Evolutionary conservation across 64 coral and sea anemone species (phyloP), one percentile per base, ranked within the genome.

Genomic region (Astreopora myriophthalma): DNA sequence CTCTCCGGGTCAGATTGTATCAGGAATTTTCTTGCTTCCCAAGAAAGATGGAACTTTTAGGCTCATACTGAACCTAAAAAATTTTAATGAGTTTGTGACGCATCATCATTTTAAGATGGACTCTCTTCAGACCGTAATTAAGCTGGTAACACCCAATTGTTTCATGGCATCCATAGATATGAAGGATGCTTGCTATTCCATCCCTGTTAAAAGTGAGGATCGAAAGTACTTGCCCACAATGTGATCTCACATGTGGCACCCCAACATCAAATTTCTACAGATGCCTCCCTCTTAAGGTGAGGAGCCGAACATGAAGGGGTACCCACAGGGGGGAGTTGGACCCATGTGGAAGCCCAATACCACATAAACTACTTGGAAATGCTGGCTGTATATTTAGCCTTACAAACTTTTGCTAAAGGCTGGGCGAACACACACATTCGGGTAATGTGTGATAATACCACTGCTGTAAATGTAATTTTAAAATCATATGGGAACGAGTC

Each of bases 401-500:
- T 90, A 24, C 74, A 90, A 70, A 80, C 74, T 0, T 82, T 80
- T 81, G 88, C 34, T 25, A 78, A 90, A 81, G 26, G 11, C 30
- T 48, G 26, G 27, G 29, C 11, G 20, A 55, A 30, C 38, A 88
- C 42, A 75, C 86, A 88, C 40, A 90, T 90, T 46, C 32, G 88
- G 30, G 26, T 90, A 19, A 80, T 79, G 88, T 35, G 62, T 79
- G 30, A 90, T 52, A 69, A 90, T 29, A 79, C 88, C 1, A 80
- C 75, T 7, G 64, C 88, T 28, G 76, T 90, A 12, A 89, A 79
- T 64, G 37, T 89, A 25, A 36, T 89, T 27, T n/a, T n/a, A n/a
- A n/a, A 89, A 89, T 63, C 72, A 78, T 39, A 89, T 89, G 74
- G 87, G 87, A 37, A 90, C 88, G 24, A 90, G 63, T 69, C 88